Evolutionary conservation across 2,113 vertebrate genomes (phyloP).

Genomic region (Xiphophorus hellerii): DNA sequence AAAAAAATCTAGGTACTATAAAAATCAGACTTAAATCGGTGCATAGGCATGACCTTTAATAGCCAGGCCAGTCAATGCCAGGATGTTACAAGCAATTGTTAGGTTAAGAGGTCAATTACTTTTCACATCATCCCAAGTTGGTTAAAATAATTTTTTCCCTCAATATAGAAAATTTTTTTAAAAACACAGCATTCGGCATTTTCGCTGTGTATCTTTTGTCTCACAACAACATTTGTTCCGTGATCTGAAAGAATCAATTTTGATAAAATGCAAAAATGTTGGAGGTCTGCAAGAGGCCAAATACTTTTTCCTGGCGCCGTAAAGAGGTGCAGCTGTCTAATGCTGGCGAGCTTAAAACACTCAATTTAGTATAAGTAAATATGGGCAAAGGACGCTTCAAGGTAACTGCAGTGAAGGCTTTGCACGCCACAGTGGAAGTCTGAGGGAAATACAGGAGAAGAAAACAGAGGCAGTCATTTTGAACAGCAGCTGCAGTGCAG

Average conservation of each 20-base stretch:
- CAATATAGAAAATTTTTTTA: too few species aligned
- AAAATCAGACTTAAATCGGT: not conserved
- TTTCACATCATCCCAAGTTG: too few species aligned
- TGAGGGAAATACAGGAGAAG: constrained; percentile 43
- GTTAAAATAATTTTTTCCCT: too few species aligned
- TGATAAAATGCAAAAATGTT: too few species aligned
- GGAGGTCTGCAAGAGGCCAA: too few species aligned
- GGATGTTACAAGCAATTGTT: too few species aligned
- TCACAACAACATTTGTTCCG: not conserved
- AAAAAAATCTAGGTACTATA: not conserved
- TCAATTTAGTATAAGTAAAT: not conserved
- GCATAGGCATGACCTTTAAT: too few species aligned
- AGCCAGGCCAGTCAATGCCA: too few species aligned
- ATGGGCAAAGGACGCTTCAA: not conserved
- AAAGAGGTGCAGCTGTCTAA: not conserved
- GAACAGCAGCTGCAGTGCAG: constrained; percentile 53
- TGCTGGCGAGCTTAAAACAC: not conserved
- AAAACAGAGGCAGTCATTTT: constrained; percentile 62
- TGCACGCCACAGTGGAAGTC: constrained; percentile 28
- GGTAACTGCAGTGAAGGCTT: constrained; percentile 13
- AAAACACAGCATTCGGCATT: not conserved
- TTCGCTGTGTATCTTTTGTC: not conserved
- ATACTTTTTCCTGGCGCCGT: too few species aligned
- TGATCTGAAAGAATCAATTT: not conserved
- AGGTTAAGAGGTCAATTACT: too few species aligned